Base-by-base conservation (phyloP, 2,797 vertebrate species). In the Oceanodroma leucorhoa region DNA sequence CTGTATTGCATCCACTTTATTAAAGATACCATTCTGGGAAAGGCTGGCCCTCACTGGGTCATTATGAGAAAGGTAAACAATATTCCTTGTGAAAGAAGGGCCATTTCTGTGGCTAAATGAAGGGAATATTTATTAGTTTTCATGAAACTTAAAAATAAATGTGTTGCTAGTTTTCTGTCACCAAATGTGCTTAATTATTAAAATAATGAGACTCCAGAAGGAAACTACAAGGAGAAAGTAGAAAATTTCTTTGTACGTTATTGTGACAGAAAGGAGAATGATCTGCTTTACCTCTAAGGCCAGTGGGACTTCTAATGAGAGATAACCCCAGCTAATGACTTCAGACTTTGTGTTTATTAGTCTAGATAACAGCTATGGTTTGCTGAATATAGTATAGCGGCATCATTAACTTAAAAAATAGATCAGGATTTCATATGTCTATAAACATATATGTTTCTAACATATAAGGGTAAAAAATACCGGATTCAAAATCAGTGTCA, bases 41-140 rank as follows among this genome's bases (percentile, higher is more conserved):
- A 95, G 86, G 43, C 80, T 85, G 87, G 85, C 73, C 77, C 90
- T 97, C 40, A 1, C 82, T 91, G 70, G 91, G 90, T 94, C 95
- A 90, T 97, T 97, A 78, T 57, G 79, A 96, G 80, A 88, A 96
- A 96, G 53, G 75, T 97, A 97, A 98, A 97, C 80, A 96, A 75
- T 91, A 94, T 97, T 97, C 95, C 95, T 88, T 83, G 65, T 90
- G 95, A 95, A 96, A 91, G 94, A 96, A 92, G 54, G 91, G 65
- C 69, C 64, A 32, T 95, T 97, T 94, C 66, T 93, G 45, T 89
- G 71, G 75, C 81, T 95, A 78, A 72, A 87, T 87, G 67, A 90
- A 96, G 70, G 76, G 96, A 96, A 97, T 89, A 95, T 93, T 90
- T 95, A 94, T 95, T 96, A 91, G 54, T 89, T 92, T 41, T 70